Evolutionary conservation across 2,797 vertebrate species (phyloP), one percentile per base, ranked within the genome.

Genomic region (Onychomys leucogaster): DNA sequence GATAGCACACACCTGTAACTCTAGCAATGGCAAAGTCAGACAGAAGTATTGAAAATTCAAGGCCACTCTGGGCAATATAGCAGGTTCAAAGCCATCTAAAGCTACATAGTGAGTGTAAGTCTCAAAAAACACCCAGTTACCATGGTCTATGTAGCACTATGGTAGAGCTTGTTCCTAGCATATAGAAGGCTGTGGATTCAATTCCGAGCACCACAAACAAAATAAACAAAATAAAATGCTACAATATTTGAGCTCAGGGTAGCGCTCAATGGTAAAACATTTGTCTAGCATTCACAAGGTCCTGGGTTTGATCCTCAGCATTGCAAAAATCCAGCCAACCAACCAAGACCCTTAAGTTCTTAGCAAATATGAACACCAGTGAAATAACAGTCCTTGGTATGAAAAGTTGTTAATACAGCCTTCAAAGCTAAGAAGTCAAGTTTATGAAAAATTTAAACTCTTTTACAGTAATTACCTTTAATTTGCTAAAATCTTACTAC

Each of bases 391-490:
- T 41, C 23, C 23, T 14, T 87, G 67, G 23, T 71, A 55, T 52
- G 23, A 69, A n/a, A n/a, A 69, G 29, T 37, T 86, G 7, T 25
- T 85, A 52, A 55, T 55, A 37, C 13, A 55, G 6, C 71, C 65
- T 37, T 37, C 46, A 52, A 34, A 67, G 34, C 34, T 71, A 71
- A 52, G 12, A 86, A 52, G 29, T 67, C 43, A 85, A 67, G 6
- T 71, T 83, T 52, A 69, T 34, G 34, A 65, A 52, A 86, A 86
- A n/a, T n/a, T 13, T 52, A 37, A 69, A n/a, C 41, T 65, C 57
- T 73, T 90, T 88, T 52, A 52, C 8, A 83, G 75, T 78, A 87
- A 49, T 92, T 83, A 84, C 29, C 46, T 96, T 95, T 88, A 90
- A 71, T 59, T 77, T 95, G 4, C 46, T 46, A 46, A 46, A 93